Evolutionary conservation across 2,113 vertebrate species (phyloP), one percentile per base, ranked within the genome.

Genomic region (Lanius ludovicianus): DNA sequence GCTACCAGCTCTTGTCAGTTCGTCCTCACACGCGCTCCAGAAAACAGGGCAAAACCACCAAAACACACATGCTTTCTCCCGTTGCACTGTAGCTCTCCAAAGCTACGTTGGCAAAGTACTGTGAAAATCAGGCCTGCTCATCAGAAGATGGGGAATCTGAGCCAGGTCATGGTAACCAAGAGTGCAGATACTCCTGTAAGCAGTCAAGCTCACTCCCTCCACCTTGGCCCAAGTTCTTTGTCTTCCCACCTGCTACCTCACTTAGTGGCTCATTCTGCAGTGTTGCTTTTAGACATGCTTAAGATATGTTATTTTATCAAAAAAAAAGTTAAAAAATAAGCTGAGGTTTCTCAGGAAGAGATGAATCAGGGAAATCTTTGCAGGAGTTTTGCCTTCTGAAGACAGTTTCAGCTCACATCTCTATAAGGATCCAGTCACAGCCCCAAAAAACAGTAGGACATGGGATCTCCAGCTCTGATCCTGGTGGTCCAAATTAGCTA

Each of bases 181-280:
- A 25, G 22, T 53, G 30, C 44, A 57, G 41, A 28, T 47, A 62
- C 3, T n/a, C 15, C 28, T 44, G 41, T 31, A 55, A 89, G 49
- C 28, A 73, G 37, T 11, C 64, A 73, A 77, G 55, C 41, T 82
- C 22, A 8, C 41, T 24, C 22, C 2, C 1, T 42, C 25, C 20
- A 49, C 35, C 25, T 65, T 17, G 44, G 49, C 25, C n/a, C 7
- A 3, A 6, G 17, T 33, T 77, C 42, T 41, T 74, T 67, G 8
- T n/a, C 28, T 62, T 55, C 42, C 1, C 0, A 1, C 30, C 30
- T 55, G 31, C 5, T 27, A 50, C 8, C 13, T 71, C 60, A n/a
- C 28, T 77, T 47, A 57, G 17, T 23, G 25, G 11, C 15, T 62
- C 39, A 37, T 64, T 75, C 18, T 68, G 23, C 46, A 35, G 33